Base-by-base conservation (phyloP, 2,797 vertebrate genomes). In the Oreochromis mossambicus region DNA sequence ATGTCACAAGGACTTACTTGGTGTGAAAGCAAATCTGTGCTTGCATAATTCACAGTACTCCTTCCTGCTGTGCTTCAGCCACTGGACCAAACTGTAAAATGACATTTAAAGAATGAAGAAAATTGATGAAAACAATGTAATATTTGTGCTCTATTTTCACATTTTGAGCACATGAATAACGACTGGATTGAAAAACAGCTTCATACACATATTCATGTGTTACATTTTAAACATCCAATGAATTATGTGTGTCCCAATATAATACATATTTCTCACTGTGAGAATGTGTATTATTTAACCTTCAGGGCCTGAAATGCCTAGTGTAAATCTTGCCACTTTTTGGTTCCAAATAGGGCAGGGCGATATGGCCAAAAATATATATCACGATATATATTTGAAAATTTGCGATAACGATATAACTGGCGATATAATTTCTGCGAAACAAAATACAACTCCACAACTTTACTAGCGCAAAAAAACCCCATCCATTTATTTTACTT, bases 11-110 rank as follows among this genome's bases (percentile, higher is more conserved):
- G 54, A 99, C 98, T 99, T 97, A 99, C 99, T 99, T 97, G 99
- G 99, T 89, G 98, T 99, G 95, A 99, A 99, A 95, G 99, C 98
- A 96, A 99, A 99, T 97, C 99, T 97, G 97, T 99, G 98, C 95
- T 99, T 99, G 98, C 99, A 99, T 97, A 99, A 97, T 97, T 99
- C 99, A 96, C 99, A 99, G 95, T 99, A 99, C 96, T 99, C 99
- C 97, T 99, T 99, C 95, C 98, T 97, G 97, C 99, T 99, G 95
- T 99, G 99, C 95, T 99, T 99, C 95, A 99, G 97, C 99, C 99
- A 99, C 91, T 99, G 99, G 96, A 99, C 98, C 97, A 99, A 97
- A 96, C 99, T 99, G 97, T 66, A 96, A 97, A 86, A 88, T 89
- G 95, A 94, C 9, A 86, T 87, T 66, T n/a, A 85, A 34, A 87